Percentiles rank a stretch among this genome's conserved stretches.
These are phyloP conservation scores for Danaus chrysippus DNA, from an alignment of 2,888 invertebrate genomes.

Conservation along the genomic window DNA sequence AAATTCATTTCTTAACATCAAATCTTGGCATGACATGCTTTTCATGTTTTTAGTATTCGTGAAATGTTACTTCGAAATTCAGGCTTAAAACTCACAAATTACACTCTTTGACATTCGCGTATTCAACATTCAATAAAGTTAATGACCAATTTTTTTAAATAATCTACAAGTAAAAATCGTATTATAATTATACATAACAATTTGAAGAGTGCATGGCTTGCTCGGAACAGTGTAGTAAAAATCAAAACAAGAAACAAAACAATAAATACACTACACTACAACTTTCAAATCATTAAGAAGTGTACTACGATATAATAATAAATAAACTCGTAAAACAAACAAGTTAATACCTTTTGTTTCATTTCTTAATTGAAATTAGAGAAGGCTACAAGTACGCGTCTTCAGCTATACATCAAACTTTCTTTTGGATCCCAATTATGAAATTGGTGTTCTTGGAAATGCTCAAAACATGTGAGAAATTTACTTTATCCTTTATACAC, in stretches of 20 bases:
- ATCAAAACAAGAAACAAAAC: not conserved
- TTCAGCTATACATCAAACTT: constrained; percentile 16
- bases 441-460: constrained; percentile 19
- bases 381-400: constrained; percentile 8
- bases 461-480: constrained; percentile 12
- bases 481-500: constrained; percentile 23
- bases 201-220: not conserved
- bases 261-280: not conserved
- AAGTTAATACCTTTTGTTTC: constrained; percentile 2
- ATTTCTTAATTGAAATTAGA: not conserved
- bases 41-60: constrained; percentile 30
- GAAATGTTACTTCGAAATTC: constrained; percentile 33
- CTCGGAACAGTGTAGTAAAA: not conserved
- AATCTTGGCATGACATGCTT: constrained; percentile 68
- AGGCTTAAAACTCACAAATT: constrained; percentile 33
- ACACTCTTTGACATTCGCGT: constrained; percentile 29
- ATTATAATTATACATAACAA: not conserved
- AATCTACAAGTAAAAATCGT: not conserved
- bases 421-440: constrained; percentile 21
- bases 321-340: constrained; percentile 1
- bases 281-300: not conserved
- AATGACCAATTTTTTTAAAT: not conserved
- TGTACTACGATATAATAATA: not conserved
- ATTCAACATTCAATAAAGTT: not conserved
- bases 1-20: constrained; percentile 17